phyloP scores from a whole-genome alignment of 2,113 vertebrate species.

The Dendrocopos noguchii region DNA sequence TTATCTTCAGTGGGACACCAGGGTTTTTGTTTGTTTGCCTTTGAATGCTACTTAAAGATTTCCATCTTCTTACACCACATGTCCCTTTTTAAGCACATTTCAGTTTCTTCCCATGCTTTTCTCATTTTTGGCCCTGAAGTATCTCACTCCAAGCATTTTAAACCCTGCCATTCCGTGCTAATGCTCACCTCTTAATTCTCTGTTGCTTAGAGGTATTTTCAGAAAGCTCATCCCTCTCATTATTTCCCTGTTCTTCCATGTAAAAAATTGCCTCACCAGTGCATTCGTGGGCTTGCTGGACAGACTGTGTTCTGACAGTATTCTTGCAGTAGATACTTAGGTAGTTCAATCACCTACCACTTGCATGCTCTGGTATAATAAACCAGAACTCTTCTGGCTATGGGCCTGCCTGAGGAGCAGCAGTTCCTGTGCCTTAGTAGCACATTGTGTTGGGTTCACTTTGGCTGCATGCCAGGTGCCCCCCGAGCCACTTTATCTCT shows the following conservation, averaged over 20 bases:
- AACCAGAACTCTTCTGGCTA: background rate
- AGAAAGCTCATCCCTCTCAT: background rate
- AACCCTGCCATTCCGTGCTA: background rate
- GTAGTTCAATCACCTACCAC: background rate
- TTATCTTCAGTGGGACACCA: background rate
- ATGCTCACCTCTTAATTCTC: background rate
- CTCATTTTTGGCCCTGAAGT: background rate
- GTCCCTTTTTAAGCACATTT: background rate
- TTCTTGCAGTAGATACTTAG: background rate
- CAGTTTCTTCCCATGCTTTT: background rate
- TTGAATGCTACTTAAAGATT: background rate
- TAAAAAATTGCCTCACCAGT: background rate
- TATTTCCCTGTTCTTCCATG: background rate
- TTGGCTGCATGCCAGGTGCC: background rate
- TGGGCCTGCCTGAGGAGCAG: background rate
- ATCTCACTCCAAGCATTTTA: background rate
- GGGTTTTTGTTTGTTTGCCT: background rate
- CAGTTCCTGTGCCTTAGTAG: background rate
- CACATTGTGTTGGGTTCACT: background rate
- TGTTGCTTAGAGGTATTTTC: background rate
- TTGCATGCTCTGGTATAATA: background rate
- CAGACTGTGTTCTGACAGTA: background rate
- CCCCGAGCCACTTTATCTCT: background rate
- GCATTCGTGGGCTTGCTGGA: background rate
- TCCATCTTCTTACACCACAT: background rate